Base-by-base conservation (phyloP, 2,888 invertebrate genomes). In the Ennomos fuscantarius region DNA sequence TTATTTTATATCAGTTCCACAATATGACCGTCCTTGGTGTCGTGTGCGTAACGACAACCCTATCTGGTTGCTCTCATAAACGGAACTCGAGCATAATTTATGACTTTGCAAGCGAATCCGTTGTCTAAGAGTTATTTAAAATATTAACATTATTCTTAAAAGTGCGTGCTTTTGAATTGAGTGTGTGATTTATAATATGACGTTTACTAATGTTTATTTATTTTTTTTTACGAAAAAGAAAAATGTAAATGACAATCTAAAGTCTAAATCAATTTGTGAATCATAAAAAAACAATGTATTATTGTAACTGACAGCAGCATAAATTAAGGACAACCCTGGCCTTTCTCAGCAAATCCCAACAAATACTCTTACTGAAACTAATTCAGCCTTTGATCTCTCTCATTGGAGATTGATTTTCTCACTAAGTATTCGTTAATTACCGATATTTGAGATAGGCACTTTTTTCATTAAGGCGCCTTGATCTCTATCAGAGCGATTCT, bases 71-170 rank as follows among this genome's bases (percentile, higher is more conserved):
- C 58, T 51, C 62, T 62, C 60, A 62, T 60, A 59, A 64, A 62
- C 60, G 51, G 60, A 61, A 59, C 63, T 55, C 50, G 63, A 65
- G 63, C 37, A 41, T 64, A 62, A 65, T 72, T 64, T 70, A 68
- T 62, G 63, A 33, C 43, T 41, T 51, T 41, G 31, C 44, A 36
- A 11, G 34, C 40, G n/a, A 24, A 24, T 24, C 6, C 24, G 24
- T 24, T 24, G 24, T 6, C 6, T 24, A 24, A 24, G 6, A 6
- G 24, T 24, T 24, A 24, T 6, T 24, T 6, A 24, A 24, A 24
- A 6, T 24, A 24, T 24, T 24, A 6, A 6, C 6, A 6, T 6
- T 24, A 24, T 6, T 24, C 24, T 6, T 24, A 6, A 6, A 6
- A 24, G 24, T 24, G 24, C 24, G 24, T 15, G 24, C 24, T 24